Conservation (phyloP, 1,140 invertebrate species). For the Apis cerana region DNA sequence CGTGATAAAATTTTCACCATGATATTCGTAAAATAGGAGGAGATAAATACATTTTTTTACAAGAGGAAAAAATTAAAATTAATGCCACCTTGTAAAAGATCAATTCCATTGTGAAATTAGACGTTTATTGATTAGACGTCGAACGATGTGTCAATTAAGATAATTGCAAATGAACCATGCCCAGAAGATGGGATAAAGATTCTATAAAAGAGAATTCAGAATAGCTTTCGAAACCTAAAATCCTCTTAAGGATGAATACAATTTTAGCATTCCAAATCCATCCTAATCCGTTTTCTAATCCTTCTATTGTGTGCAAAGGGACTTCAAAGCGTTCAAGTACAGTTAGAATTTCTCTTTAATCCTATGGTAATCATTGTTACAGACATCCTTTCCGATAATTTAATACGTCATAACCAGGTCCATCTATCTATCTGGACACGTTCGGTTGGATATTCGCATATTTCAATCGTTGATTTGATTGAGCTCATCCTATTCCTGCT, state of each 20-base stretch:
- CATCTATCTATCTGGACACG: neutral
- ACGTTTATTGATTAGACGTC: too few relatives aligned
- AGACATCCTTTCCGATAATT: neutral
- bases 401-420: neutral
- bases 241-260: neutral
- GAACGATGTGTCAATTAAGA: too few relatives aligned
- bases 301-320: neutral
- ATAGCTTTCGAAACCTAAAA: neutral
- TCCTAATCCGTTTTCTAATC: neutral
- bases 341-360: neutral
- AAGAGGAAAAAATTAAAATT: too few relatives aligned
- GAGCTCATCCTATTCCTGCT: neutral
- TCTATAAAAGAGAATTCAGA: too few relatives aligned
- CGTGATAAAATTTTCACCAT: too few relatives aligned
- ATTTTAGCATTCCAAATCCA: conserved; percentile 2
- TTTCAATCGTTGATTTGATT: neutral
- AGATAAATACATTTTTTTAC: too few relatives aligned
- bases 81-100: too few relatives aligned
- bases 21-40: too few relatives aligned
- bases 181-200: too few relatives aligned
- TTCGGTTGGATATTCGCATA: neutral
- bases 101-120: too few relatives aligned
- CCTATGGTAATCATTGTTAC: neutral
- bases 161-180: too few relatives aligned
- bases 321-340: neutral